Conservation (phyloP, 2,797 vertebrate genomes). For the Fistularia commersonii region DNA sequence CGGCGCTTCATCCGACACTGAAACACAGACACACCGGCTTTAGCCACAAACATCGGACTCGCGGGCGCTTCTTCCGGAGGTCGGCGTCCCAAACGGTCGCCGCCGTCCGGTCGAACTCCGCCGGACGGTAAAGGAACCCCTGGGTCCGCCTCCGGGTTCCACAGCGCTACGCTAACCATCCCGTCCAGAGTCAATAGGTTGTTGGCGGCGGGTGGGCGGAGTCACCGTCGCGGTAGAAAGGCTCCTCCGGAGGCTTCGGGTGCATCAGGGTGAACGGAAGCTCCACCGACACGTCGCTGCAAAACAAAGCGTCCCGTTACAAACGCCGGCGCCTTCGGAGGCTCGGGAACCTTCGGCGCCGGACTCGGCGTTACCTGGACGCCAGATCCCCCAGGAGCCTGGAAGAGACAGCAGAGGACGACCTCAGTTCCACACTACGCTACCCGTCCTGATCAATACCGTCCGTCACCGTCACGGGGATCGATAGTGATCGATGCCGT, state of each 20-base stretch:
- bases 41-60: too few relatives aligned
- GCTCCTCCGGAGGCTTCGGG: slow-evolving; percentile 86
- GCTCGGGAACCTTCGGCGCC: slow-evolving; percentile 18
- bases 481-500: too few relatives aligned
- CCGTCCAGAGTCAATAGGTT: too few relatives aligned
- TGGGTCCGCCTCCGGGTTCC: too few relatives aligned
- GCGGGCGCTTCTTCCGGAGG: too few relatives aligned
- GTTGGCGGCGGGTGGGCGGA: too few relatives aligned
- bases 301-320: slow-evolving; percentile 16
- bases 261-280: slow-evolving; percentile 94
- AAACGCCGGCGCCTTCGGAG: slow-evolving; percentile 1
- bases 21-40: background rate
- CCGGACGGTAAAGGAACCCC: too few relatives aligned
- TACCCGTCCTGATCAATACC: too few relatives aligned
- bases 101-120: too few relatives aligned
- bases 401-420: slow-evolving; percentile 37
- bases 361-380: slow-evolving; percentile 79
- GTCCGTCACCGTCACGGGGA: too few relatives aligned
- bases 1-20: slow-evolving; percentile 86
- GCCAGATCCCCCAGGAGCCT: slow-evolving; percentile 95
- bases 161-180: too few relatives aligned
- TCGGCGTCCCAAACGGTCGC: too few relatives aligned
- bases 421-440: slow-evolving; percentile 9
- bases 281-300: slow-evolving; percentile 89
- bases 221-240: slow-evolving; percentile 81